phyloP scores from a whole-genome alignment of 1,140 invertebrate genomes.

The Drosophila navojoa region DNA sequence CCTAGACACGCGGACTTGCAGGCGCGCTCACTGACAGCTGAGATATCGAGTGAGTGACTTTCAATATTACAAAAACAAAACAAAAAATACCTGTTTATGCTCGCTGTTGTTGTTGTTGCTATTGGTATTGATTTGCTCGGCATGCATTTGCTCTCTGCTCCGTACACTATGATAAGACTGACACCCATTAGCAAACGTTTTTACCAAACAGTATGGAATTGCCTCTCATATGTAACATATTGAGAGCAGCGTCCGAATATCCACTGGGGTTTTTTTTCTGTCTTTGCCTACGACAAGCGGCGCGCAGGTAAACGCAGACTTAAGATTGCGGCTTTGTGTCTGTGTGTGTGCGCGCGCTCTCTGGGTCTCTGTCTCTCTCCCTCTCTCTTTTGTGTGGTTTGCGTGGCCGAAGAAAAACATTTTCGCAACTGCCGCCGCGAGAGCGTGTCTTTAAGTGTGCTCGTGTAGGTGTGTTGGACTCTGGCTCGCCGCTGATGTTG shows the following conservation, averaged over 20 bases:
- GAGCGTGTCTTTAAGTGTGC: constrained; percentile 30
- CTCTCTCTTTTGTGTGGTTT: constrained; percentile 18
- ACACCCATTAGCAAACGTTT: constrained; percentile 65
- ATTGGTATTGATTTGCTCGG: constrained; percentile 43
- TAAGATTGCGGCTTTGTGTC: constrained; percentile 42
- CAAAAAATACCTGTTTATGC: constrained; percentile 65
- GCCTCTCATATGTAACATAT: constrained; percentile 30
- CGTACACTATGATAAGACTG: constrained; percentile 62
- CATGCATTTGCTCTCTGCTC: constrained; percentile 23
- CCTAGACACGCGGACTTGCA: constrained; percentile 21
- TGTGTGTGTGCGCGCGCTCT: constrained; percentile 27
- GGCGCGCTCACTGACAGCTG: constrained; percentile 50
- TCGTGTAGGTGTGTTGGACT: constrained; percentile 48
- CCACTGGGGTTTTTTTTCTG: constrained; percentile 63
- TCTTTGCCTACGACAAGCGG: constrained; percentile 14
- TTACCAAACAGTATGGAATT: constrained; percentile 20
- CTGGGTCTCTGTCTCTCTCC: constrained; percentile 12
- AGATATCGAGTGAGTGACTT: constrained; percentile 69
- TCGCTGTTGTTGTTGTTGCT: constrained; percentile 31
- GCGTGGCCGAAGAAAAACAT: constrained; percentile 49
- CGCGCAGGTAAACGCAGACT: constrained; percentile 56
- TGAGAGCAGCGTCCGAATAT: constrained; percentile 49
- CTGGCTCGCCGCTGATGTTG: constrained; percentile 25
- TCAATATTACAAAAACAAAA: constrained; percentile 43
- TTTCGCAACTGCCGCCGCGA: constrained; percentile 46